Evolutionary conservation across 2,113 vertebrate species (phyloP).

Genomic region (Solenodon paradoxus): DNA sequence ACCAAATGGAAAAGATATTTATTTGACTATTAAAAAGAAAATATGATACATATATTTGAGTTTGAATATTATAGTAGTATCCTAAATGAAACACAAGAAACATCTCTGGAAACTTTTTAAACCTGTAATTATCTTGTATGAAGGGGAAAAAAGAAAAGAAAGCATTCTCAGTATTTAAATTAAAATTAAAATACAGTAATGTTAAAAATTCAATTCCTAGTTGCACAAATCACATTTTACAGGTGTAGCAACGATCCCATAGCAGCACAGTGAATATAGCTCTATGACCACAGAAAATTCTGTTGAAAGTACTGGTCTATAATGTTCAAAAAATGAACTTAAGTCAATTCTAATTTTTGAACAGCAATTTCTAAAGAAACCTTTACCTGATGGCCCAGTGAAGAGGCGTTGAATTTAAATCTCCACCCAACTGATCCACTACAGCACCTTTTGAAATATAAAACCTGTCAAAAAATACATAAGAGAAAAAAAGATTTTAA

Average conservation of each 20-base stretch:
- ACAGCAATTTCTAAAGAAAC: constrained; percentile 30
- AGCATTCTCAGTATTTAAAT: background rate
- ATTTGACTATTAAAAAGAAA: constrained; percentile 23
- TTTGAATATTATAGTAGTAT: background rate
- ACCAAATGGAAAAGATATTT: constrained; percentile 9
- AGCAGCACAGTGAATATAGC: background rate
- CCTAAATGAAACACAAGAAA: constrained; percentile 7
- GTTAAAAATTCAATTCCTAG: background rate
- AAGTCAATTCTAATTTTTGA: background rate
- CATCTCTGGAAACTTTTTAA: background rate
- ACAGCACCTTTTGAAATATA: constrained; percentile 95
- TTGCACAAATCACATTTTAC: background rate
- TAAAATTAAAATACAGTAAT: background rate
- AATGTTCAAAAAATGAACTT: background rate
- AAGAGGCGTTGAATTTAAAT: constrained; percentile 96
- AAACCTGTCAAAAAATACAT: constrained; percentile 84
- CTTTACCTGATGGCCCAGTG: constrained; percentile 97
- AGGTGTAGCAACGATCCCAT: background rate
- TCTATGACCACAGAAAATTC: background rate
- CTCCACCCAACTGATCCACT: constrained; percentile 95
- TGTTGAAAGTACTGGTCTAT: background rate
- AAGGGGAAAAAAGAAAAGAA: background rate
- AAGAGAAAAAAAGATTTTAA: constrained; percentile 50
- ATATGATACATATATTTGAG: background rate
- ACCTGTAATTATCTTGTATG: background rate